phyloP scores from a whole-genome alignment of 2,113 vertebrate species.

The Mandrillus leucophaeus region DNA sequence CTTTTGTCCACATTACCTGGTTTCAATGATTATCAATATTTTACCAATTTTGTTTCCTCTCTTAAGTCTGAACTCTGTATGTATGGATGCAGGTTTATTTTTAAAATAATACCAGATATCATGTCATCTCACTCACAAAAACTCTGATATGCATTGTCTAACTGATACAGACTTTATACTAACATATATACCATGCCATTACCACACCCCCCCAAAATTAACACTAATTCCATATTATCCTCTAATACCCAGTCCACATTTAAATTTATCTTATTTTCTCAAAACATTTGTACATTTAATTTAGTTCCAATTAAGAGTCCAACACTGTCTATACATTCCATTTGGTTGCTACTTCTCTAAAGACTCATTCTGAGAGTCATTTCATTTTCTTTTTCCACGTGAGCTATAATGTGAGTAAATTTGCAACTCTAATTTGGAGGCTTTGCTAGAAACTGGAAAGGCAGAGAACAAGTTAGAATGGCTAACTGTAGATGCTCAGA shows the following conservation, averaged over 20 bases:
- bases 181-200: not conserved
- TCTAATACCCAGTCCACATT: not conserved
- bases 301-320: not conserved
- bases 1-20: not conserved
- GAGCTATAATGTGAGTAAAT: not conserved
- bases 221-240: not conserved
- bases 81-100: not conserved
- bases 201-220: not conserved
- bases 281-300: not conserved
- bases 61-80: not conserved
- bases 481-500: not conserved
- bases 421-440: not conserved
- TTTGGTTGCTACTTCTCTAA: not conserved
- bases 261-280: slow-evolving; percentile 2
- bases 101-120: not conserved
- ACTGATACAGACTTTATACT: not conserved
- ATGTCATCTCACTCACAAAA: not conserved
- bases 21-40: not conserved
- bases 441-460: not conserved
- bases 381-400: slow-evolving; percentile 5
- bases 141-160: not conserved
- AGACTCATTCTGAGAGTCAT: not conserved
- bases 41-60: not conserved
- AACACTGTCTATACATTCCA: not conserved
- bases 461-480: not conserved